phyloP scores from a whole-genome alignment of 2,797 vertebrate genomes.

The Nyctalus aviator region DNA sequence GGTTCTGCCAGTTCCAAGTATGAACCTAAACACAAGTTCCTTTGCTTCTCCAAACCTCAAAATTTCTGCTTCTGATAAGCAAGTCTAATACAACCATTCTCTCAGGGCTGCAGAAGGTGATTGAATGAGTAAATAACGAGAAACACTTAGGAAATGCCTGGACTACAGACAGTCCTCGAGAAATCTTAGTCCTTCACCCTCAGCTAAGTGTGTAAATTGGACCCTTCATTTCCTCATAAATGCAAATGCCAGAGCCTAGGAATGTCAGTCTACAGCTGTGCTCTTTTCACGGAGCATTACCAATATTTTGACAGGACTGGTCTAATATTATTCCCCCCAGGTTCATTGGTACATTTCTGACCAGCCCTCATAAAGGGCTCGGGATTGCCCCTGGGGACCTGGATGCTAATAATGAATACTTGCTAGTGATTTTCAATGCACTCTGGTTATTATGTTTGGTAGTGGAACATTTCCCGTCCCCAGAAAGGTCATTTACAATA shows the following conservation, averaged over 20 bases:
- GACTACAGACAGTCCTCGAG: background rate
- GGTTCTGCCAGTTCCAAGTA: background rate
- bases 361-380: slow-evolving; percentile 28
- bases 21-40: background rate
- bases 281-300: slow-evolving; percentile 57
- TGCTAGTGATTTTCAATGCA: slow-evolving; percentile 66
- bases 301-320: slow-evolving; percentile 62
- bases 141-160: background rate
- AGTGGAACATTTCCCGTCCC: slow-evolving; percentile 59
- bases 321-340: slow-evolving; percentile 54
- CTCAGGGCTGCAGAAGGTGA: background rate
- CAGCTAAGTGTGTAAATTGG: slow-evolving; percentile 31
- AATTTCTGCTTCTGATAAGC: slow-evolving; percentile 45
- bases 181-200: background rate
- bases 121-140: background rate
- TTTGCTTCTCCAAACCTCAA: background rate
- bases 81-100: background rate
- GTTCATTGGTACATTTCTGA: slow-evolving; percentile 55
- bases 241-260: slow-evolving; percentile 30
- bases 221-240: slow-evolving; percentile 18
- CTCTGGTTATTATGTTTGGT: slow-evolving; percentile 75
- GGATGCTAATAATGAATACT: slow-evolving; percentile 55
- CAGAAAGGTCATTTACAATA: slow-evolving; percentile 68
- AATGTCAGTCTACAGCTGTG: slow-evolving; percentile 18
- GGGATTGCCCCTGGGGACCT: slow-evolving; percentile 3